Evolutionary conservation across 2,888 invertebrate genomes (phyloP), one percentile per base, ranked within the genome.

Genomic region (Glyphotaelius pellucidus): DNA sequence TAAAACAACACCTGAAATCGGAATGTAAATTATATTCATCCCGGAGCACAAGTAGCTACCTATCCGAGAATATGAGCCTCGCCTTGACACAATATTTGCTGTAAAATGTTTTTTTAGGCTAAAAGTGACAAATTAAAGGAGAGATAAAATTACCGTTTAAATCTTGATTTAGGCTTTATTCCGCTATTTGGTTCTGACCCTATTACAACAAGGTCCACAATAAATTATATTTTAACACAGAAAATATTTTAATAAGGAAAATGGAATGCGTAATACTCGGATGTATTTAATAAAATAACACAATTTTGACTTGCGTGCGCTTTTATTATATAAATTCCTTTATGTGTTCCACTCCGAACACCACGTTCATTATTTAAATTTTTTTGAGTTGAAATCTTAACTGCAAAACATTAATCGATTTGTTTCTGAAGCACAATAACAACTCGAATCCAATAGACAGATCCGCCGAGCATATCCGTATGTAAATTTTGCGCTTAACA

Each of bases 131-230:
- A 89, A 89, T 89, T 67, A 89, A 89, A 89, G 79, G 80, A 32
- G 89, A 89, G 89, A 89, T 89, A 89, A 89, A 89, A 89, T 89
- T 38, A 67, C 89, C 35, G 35, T 89, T 89, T 89, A 89, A 79
- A 89, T 79, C 80, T 67, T 67, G 89, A 89, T 89, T 89, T 80
- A 89, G 31, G 89, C 9, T 31, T 67, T 89, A 19, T n/a, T 79
- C 89, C 35, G 32, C 31, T 81, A 32, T 81, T 67, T n/a, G 67
- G 67, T 67, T 67, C 67, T 67, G 67, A 67, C 67, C 67, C 67
- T 25, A n/a, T 67, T 67, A 67, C n/a, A 67, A 67, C 67, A n/a
- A 25, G 67, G 25, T n/a, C 67, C 25, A n/a, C 67, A n/a, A 67
- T 67, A 67, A 67, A 67, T 67, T 67, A n/a, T n/a, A 9, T 67